Percentiles rank a stretch among this genome's conserved stretches.
phyloP scores from a whole-genome alignment of 1,140 invertebrate species.

The Neodiprion virginianus region DNA sequence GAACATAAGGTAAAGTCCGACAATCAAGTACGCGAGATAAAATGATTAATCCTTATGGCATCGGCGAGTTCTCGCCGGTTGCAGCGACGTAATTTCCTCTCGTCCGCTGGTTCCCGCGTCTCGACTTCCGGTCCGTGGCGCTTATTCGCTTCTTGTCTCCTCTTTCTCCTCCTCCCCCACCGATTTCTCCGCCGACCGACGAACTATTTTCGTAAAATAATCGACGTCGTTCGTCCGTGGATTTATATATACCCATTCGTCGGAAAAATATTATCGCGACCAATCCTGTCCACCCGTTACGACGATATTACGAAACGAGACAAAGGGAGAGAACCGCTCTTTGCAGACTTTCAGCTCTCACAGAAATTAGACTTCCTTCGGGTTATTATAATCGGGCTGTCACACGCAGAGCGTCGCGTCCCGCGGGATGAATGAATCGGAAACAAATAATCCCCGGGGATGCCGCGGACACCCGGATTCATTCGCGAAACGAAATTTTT shows the following conservation, averaged over 20 bases:
- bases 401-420: neutral
- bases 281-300: neutral
- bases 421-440: conserved; percentile 3
- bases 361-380: neutral
- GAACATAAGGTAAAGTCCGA: too few species aligned
- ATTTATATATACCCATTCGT: neutral
- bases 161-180: neutral
- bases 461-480: neutral
- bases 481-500: neutral
- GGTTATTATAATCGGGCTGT: neutral
- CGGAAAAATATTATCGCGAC: neutral
- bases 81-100: neutral
- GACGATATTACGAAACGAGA: too few species aligned
- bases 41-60: neutral
- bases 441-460: neutral
- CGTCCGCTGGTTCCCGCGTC: conserved; percentile 6
- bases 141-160: neutral
- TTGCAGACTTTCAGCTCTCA: neutral
- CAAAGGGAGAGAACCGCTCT: too few species aligned
- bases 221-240: neutral
- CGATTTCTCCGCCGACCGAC: neutral
- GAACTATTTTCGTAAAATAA: neutral
- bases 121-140: neutral
- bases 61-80: neutral
- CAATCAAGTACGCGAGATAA: neutral